These are phyloP conservation scores for Drosophila antonietae DNA, from an alignment of 2,888 invertebrate species.

Conservation along the genomic window DNA sequence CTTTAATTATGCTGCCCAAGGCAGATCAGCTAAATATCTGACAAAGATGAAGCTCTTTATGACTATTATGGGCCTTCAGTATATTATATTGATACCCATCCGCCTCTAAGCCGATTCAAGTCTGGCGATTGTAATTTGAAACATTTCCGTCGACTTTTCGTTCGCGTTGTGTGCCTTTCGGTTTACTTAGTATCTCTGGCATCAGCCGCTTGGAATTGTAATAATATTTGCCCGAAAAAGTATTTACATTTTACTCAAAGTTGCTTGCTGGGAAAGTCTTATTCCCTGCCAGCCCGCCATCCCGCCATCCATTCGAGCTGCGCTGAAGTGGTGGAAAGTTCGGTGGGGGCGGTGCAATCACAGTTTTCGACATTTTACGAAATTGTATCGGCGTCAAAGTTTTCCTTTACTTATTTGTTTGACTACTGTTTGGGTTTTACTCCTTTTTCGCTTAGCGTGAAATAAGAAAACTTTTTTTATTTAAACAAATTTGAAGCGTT, in stretches of 20 bases:
- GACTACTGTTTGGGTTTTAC: slow-evolving; percentile 53
- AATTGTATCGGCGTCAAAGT: slow-evolving; percentile 81
- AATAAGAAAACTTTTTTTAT: slow-evolving; percentile 80
- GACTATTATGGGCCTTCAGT: slow-evolving; percentile 24
- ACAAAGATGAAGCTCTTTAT: neutral
- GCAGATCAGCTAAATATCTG: neutral
- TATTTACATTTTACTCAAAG: slow-evolving; percentile 81
- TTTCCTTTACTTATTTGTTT: slow-evolving; percentile 66
- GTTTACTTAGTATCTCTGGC: slow-evolving; percentile 69
- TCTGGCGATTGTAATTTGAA: slow-evolving; percentile 47
- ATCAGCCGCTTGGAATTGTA: slow-evolving; percentile 69
- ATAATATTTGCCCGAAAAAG: slow-evolving; percentile 82
- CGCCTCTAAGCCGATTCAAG: neutral
- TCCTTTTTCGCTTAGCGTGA: slow-evolving; percentile 62
- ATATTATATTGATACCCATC: neutral
- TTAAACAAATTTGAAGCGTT: slow-evolving; percentile 70
- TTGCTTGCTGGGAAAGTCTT: slow-evolving; percentile 33
- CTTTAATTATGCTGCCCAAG: slow-evolving; percentile 21
- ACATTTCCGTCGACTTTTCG: slow-evolving; percentile 29
- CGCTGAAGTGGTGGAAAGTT: neutral
- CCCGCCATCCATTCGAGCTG: neutral
- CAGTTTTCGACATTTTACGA: slow-evolving; percentile 78
- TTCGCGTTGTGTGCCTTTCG: slow-evolving; percentile 25
- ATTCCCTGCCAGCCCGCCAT: neutral
- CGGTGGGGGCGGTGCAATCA: slow-evolving; percentile 55